Evolutionary conservation across 1,140 invertebrate genomes (phyloP).

Genomic region (Leptinotarsa defecta): DNA sequence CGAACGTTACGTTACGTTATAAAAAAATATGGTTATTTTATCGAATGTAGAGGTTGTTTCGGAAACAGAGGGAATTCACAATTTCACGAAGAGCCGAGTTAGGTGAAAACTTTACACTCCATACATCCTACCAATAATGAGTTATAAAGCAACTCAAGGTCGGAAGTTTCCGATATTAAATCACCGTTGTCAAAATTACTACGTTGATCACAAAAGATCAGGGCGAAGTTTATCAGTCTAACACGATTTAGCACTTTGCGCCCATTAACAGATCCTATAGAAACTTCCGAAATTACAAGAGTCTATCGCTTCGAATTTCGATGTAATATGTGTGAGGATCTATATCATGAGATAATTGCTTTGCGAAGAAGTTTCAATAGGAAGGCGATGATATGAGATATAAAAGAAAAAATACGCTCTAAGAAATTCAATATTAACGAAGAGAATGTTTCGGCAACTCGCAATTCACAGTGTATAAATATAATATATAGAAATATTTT

Average conservation of each 20-base stretch:
- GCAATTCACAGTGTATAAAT: too few species aligned
- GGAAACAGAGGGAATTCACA: too few species aligned
- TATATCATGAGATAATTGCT: neutral
- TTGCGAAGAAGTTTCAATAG: neutral
- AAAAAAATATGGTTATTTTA: too few species aligned
- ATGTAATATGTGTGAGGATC: neutral
- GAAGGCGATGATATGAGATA: neutral
- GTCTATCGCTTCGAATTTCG: slow-evolving; percentile 8
- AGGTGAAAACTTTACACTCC: too few species aligned
- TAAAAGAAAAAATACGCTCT: neutral
- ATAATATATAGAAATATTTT: too few species aligned
- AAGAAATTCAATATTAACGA: too few species aligned
- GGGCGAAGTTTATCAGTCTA: neutral
- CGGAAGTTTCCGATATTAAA: neutral
- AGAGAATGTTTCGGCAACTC: too few species aligned
- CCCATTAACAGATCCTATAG: slow-evolving; percentile 18
- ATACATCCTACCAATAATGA: too few species aligned
- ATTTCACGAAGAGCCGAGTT: too few species aligned
- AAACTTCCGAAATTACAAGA: slow-evolving; percentile 14
- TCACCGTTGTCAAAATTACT: slow-evolving; percentile 14
- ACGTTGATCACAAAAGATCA: slow-evolving; percentile 12
- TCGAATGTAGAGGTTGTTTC: too few species aligned
- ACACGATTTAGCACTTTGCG: slow-evolving; percentile 12
- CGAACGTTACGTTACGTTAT: too few species aligned
- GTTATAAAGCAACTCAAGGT: neutral